Conservation (phyloP, 2,113 vertebrate genomes). For the Chunga burmeisteri region DNA sequence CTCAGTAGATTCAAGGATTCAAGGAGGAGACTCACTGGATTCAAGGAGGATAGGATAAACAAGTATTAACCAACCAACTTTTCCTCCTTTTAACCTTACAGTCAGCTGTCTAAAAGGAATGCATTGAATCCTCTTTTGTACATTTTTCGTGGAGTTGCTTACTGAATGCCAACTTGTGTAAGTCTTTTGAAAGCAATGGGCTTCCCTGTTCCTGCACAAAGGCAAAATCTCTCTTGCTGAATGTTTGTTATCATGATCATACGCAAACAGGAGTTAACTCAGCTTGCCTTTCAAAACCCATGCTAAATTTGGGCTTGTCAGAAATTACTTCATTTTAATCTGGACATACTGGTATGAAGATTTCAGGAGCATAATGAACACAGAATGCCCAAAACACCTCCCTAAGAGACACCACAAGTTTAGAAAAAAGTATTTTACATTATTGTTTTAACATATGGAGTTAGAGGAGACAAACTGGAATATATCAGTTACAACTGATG, state of each 20-base stretch:
- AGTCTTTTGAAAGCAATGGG: background rate
- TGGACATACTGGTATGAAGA: background rate
- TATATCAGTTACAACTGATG: background rate
- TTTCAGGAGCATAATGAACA: background rate
- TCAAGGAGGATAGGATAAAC: background rate
- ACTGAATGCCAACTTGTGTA: background rate
- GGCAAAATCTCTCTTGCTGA: background rate
- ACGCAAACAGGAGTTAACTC: background rate
- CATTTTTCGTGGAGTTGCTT: background rate
- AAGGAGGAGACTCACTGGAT: background rate
- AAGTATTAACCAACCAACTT: background rate
- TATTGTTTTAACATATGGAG: background rate
- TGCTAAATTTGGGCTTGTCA: background rate
- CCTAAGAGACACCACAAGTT: background rate
- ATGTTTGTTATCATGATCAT: background rate
- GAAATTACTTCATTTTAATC: background rate
- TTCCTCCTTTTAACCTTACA: background rate
- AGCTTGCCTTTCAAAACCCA: background rate
- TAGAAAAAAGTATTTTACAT: background rate
- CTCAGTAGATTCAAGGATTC: background rate
- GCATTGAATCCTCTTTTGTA: background rate
- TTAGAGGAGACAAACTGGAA: background rate
- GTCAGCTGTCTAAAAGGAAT: background rate
- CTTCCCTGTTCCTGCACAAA: background rate
- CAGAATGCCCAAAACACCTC: background rate